Base-by-base conservation (phyloP, 2,797 vertebrate genomes). In the Poeciliopsis gracilis region DNA sequence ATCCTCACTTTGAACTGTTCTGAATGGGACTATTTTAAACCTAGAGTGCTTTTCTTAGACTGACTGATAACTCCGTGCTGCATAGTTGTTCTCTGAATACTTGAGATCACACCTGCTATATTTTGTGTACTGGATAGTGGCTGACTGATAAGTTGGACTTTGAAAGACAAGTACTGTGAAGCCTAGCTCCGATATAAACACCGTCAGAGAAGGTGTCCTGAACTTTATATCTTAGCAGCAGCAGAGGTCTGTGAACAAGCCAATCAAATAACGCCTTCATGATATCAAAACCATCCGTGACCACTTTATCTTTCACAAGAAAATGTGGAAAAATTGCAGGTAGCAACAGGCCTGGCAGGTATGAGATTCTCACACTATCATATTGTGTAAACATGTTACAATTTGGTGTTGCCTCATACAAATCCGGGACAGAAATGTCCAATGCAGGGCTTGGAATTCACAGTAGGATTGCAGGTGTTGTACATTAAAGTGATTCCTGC, bases 1-100 rank as follows among this genome's bases (percentile, higher is more conserved):
- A 91, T 89, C 87, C 77, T 89, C 80, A 80, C 79, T 86, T 80
- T 76, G 2, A 28, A n/a, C 78, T 51, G 59, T 73, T 82, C 77
- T 90, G 82, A 92, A 91, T 91, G 81, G 73, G 61, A 49, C 84
- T 91, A 90, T 92, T 91, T 93, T 91, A 91, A 88, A 77, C 82
- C 28, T 61, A 0, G 45, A 51, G 46, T 49, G 76, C 75, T 88
- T 90, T 85, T 70, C 79, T 79, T 84, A 77, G 86, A 80, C 57
- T 16, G 81, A 86, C 70, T 67, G 75, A 81, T 84, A 80, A 73
- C 55, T 79, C 81, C 88, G 80, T 86, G 77, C 81, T 80, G 80
- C 76, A 55, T 11, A 16, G 67, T 75, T 75, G 71, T 78, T 73
- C 81, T 87, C 49, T 76, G 18, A 46, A 38, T 78, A 49, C 73